These are phyloP conservation scores for Thera britannica DNA, from an alignment of 2,888 invertebrate species.

Conservation along the genomic window DNA sequence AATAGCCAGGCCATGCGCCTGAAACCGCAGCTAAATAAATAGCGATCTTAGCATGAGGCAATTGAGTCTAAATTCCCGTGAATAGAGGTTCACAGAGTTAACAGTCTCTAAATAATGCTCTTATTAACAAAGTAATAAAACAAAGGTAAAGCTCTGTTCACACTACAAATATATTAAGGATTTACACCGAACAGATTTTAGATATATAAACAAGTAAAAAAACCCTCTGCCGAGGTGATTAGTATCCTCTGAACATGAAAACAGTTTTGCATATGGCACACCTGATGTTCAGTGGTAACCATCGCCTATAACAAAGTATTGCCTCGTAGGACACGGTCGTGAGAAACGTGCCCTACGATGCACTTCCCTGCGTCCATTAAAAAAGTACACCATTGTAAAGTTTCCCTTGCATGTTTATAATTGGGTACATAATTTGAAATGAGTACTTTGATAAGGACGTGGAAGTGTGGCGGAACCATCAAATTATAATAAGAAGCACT, in stretches of 20 bases:
- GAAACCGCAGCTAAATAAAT: not conserved
- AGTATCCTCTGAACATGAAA: too few species aligned
- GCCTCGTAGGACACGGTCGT: too few species aligned
- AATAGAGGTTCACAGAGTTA: not conserved
- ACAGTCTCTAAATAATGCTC: conserved; percentile 11
- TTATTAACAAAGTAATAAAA: conserved; percentile 9
- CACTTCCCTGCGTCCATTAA: too few species aligned
- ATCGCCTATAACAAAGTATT: too few species aligned
- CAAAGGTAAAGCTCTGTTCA: not conserved
- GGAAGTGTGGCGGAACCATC: conserved; percentile 16
- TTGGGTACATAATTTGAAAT: not conserved
- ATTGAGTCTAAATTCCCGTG: not conserved
- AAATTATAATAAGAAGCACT: conserved; percentile 18
- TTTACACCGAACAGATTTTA: not conserved
- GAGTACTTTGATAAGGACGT: not conserved
- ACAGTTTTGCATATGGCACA: too few species aligned
- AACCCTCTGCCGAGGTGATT: too few species aligned
- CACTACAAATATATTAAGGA: not conserved
- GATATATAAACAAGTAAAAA: too few species aligned
- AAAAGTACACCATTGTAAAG: conserved; percentile 2
- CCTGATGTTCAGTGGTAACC: too few species aligned
- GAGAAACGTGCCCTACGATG: too few species aligned
- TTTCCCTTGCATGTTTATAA: conserved; percentile 1
- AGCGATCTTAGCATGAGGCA: conserved; percentile 1
- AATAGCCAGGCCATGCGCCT: conserved; percentile 9